These are phyloP conservation scores for Agriotes lineatus DNA, from an alignment of 2,888 invertebrate genomes.

Conservation along the genomic window DNA sequence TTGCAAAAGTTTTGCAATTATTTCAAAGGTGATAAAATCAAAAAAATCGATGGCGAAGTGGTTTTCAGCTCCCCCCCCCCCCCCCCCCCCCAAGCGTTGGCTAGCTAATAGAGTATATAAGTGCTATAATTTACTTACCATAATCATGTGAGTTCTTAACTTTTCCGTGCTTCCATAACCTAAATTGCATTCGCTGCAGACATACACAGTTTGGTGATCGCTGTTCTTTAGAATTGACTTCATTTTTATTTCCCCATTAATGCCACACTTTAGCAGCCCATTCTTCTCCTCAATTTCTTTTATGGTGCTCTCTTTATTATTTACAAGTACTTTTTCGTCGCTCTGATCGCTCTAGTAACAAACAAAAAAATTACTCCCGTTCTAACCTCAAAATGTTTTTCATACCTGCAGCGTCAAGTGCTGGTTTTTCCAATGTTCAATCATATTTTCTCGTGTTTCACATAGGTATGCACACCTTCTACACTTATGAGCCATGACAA, in stretches of 20 bases:
- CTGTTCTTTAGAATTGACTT: slow-evolving; percentile 51
- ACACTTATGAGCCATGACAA: slow-evolving; percentile 61
- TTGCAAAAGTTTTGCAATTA: too few species aligned
- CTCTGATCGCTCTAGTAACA: not conserved
- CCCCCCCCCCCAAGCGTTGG: too few species aligned
- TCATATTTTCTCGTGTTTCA: slow-evolving; percentile 58
- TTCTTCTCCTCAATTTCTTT: slow-evolving; percentile 15
- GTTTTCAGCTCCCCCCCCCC: too few species aligned
- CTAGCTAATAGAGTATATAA: too few species aligned
- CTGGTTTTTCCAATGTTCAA: slow-evolving; percentile 55
- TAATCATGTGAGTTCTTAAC: slow-evolving; percentile 69
- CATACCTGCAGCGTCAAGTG: slow-evolving; percentile 50
- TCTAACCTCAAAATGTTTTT: too few species aligned
- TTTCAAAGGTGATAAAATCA: too few species aligned
- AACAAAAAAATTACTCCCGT: too few species aligned
- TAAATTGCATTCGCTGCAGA: slow-evolving; percentile 68
- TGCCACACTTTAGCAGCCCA: not conserved
- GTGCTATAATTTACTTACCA: slow-evolving; percentile 57
- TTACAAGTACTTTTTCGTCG: not conserved
- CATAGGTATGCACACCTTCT: slow-evolving; percentile 60
- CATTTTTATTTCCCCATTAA: slow-evolving; percentile 43
- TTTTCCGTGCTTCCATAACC: slow-evolving; percentile 66
- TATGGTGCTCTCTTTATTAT: not conserved
- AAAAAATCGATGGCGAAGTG: too few species aligned
- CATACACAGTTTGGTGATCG: slow-evolving; percentile 59